These are phyloP conservation scores for Albula glossodonta DNA, from an alignment of 2,113 vertebrate genomes.

Conservation along the genomic window DNA sequence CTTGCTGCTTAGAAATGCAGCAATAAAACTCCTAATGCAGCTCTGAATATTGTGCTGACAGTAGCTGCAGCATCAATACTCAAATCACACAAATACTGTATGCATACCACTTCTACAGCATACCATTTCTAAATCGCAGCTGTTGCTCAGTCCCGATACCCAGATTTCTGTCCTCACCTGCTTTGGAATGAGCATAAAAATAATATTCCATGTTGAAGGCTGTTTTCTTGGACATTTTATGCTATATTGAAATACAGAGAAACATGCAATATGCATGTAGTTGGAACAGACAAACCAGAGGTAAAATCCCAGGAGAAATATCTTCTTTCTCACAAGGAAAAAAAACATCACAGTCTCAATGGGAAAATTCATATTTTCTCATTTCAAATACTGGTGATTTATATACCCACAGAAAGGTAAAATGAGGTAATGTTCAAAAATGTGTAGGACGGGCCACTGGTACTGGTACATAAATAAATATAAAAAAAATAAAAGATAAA, in stretches of 20 bases:
- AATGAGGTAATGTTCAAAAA: not conserved
- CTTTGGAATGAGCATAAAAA: slow-evolving; percentile 19
- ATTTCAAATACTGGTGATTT: not conserved
- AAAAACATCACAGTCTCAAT: not conserved
- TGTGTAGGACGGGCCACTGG: not conserved
- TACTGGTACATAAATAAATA: slow-evolving; percentile 48
- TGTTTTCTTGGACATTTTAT: no score
- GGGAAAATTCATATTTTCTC: not conserved
- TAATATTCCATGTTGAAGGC: not conserved
- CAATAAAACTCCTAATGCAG: not conserved
- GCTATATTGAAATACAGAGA: no score
- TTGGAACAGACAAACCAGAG: no score
- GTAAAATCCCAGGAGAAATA: not conserved
- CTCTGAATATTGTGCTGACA: not conserved
- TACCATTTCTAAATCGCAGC: not conserved
- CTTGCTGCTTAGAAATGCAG: not conserved
- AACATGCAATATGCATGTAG: no score
- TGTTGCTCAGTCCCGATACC: no score
- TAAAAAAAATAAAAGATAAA: slow-evolving; percentile 53
- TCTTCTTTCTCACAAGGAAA: not conserved
- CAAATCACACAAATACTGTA: slow-evolving; percentile 30
- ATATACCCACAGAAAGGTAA: not conserved
- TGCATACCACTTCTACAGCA: slow-evolving; percentile 26
- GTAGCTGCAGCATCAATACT: not conserved
- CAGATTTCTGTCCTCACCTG: not conserved